phyloP scores from a whole-genome alignment of 2,888 invertebrate genomes.

The Megastigmus dorsalis region DNA sequence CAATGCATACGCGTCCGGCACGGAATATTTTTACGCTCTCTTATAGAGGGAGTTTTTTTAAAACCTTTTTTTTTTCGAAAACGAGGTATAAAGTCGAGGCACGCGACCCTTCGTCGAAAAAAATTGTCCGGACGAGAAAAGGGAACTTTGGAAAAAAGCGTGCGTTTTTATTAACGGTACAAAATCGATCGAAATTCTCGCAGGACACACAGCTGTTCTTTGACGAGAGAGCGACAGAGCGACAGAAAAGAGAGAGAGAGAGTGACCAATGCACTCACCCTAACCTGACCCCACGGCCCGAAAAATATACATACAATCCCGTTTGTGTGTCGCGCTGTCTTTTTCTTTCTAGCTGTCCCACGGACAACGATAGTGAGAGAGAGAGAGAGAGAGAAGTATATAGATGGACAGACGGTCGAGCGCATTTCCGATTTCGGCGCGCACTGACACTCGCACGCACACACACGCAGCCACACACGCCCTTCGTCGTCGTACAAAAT shows the following conservation, averaged over 20 bases:
- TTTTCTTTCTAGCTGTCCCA: slow-evolving; percentile 50
- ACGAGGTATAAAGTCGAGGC: slow-evolving; percentile 29
- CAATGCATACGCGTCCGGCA: not conserved
- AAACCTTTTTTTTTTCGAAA: slow-evolving; percentile 21
- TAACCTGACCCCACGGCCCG: slow-evolving; percentile 43
- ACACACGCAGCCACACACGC: too few relatives aligned
- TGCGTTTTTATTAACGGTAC: slow-evolving; percentile 47
- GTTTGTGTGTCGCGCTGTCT: not conserved
- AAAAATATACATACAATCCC: slow-evolving; percentile 61
- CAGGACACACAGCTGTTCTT: slow-evolving; percentile 48
- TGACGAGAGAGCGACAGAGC: not conserved
- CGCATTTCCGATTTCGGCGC: slow-evolving; percentile 59
- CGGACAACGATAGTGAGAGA: slow-evolving; percentile 14
- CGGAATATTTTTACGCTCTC: not conserved
- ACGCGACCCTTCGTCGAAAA: slow-evolving; percentile 18
- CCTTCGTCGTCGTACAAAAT: slow-evolving; percentile 38
- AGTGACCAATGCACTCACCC: slow-evolving; percentile 48
- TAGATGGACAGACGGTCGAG: slow-evolving; percentile 44
- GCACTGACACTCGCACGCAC: too few relatives aligned
- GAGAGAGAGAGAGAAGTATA: not conserved
- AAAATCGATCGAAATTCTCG: slow-evolving; percentile 52
- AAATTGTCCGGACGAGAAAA: slow-evolving; percentile 8
- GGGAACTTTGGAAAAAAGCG: slow-evolving; percentile 55
- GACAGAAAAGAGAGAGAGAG: slow-evolving; percentile 22
- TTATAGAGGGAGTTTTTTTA: not conserved